Conservation (phyloP, 2,113 vertebrate species). For the Coregonus clupeaformis region DNA sequence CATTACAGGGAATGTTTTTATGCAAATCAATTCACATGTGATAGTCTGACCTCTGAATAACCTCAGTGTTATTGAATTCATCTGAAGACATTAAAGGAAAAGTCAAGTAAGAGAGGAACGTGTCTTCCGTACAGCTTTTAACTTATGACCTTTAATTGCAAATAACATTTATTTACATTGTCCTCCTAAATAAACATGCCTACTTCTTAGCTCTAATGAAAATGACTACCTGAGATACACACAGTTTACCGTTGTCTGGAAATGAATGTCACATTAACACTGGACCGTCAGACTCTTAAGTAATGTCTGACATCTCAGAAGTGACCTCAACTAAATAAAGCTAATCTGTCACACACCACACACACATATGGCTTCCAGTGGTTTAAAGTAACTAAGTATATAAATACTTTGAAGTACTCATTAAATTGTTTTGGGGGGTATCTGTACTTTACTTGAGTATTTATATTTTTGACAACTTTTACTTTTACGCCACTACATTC, state of each 20-base stretch:
- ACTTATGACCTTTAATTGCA: too few relatives aligned
- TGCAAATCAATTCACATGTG: too few relatives aligned
- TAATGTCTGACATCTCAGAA: constrained; percentile 44
- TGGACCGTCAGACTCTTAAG: not conserved
- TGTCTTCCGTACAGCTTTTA: too few relatives aligned
- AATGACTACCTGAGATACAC: not conserved
- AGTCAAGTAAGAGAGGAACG: too few relatives aligned
- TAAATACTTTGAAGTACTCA: too few relatives aligned
- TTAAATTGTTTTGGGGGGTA: too few relatives aligned
- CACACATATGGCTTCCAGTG: not conserved
- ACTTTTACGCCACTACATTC: too few relatives aligned
- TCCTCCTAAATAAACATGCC: not conserved
- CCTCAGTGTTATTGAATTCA: constrained; percentile 28
- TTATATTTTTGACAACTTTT: too few relatives aligned
- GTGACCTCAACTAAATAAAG: constrained; percentile 62
- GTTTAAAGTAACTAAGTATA: too few relatives aligned
- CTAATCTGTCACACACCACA: constrained; percentile 54
- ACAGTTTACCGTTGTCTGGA: not conserved
- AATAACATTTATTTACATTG: too few relatives aligned
- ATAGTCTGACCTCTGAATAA: too few relatives aligned
- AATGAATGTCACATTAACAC: not conserved
- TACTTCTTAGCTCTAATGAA: not conserved
- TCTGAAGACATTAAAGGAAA: not conserved
- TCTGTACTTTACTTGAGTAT: too few relatives aligned
- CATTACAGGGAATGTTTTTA: not conserved